A percentile compares a stretch with the other conserved stretches of the same genome.
These are phyloP conservation scores for Salvelinus sp. DNA, from an alignment of 2,113 vertebrate genomes.

Conservation along the genomic window DNA sequence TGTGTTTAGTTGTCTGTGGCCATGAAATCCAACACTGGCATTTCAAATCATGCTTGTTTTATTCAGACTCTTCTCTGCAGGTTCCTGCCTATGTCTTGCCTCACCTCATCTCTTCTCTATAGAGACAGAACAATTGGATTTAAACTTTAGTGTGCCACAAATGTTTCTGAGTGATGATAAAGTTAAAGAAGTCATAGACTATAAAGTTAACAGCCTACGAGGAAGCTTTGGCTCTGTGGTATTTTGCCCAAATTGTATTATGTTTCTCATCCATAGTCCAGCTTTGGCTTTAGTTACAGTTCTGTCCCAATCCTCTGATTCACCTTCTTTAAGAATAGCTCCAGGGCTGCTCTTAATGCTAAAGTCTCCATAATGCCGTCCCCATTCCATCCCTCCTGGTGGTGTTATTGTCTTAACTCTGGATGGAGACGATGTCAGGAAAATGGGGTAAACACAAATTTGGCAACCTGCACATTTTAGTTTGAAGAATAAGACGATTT, in stretches of 20 bases:
- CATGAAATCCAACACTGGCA: neutral
- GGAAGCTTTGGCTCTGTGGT: conserved; percentile 70
- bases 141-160: neutral
- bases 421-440: conserved; percentile 51
- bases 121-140: neutral
- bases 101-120: neutral
- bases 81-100: neutral
- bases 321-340: conserved; percentile 74
- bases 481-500: neutral
- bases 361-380: conserved; percentile 70
- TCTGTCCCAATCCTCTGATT: conserved; percentile 76
- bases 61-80: neutral
- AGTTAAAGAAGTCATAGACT: conserved; percentile 64
- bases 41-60: conserved; percentile 1
- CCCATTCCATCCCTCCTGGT: conserved; percentile 67
- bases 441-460: conserved; percentile 69
- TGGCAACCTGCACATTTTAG: conserved; percentile 41
- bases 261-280: conserved; percentile 68
- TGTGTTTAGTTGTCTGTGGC: neutral
- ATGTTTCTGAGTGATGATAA: conserved; percentile 49
- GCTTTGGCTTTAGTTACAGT: conserved; percentile 72
- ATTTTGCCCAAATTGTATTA: conserved; percentile 64
- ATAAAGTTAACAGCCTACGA: conserved; percentile 62
- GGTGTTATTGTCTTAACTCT: conserved; percentile 71
- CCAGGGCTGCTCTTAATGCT: conserved; percentile 71